Evolutionary conservation across 2,797 vertebrate genomes (phyloP).

Genomic region (Tapirus indicus): DNA sequence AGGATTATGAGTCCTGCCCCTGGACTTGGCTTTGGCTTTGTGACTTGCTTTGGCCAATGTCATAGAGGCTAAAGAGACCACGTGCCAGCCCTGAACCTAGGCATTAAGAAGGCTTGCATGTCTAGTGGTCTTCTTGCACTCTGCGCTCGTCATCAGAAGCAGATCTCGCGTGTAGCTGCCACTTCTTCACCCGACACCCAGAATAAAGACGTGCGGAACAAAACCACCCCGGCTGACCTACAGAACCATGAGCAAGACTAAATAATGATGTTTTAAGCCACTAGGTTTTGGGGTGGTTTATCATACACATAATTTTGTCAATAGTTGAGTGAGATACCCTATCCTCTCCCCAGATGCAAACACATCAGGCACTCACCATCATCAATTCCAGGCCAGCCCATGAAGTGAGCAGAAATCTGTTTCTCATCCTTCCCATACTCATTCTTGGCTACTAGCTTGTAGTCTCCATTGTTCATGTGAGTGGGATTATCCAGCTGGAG

Average conservation of each 20-base stretch:
- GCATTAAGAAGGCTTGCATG: neutral
- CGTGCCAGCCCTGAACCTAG: neutral
- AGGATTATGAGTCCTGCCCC: neutral
- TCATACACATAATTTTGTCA: neutral
- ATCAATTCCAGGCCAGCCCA: constrained; percentile 91
- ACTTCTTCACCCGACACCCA: neutral
- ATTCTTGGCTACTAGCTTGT: constrained; percentile 94
- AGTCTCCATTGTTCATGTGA: constrained; percentile 96
- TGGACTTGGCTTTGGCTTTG: neutral
- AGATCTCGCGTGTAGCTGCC: neutral
- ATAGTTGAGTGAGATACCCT: neutral
- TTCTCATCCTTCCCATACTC: constrained; percentile 92
- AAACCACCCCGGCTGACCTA: neutral
- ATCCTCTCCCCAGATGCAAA: neutral
- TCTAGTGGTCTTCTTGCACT: neutral
- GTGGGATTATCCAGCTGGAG: constrained; percentile 97
- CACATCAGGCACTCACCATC: constrained; percentile 89
- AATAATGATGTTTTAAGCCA: neutral
- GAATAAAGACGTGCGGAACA: neutral
- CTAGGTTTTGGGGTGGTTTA: neutral
- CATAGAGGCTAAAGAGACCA: neutral
- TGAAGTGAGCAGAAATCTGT: constrained; percentile 95
- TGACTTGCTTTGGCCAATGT: neutral
- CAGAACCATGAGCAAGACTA: neutral
- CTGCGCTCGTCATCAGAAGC: neutral